Base-by-base conservation (phyloP, 2,888 invertebrate genomes). In the Xestia rhomboidea region DNA sequence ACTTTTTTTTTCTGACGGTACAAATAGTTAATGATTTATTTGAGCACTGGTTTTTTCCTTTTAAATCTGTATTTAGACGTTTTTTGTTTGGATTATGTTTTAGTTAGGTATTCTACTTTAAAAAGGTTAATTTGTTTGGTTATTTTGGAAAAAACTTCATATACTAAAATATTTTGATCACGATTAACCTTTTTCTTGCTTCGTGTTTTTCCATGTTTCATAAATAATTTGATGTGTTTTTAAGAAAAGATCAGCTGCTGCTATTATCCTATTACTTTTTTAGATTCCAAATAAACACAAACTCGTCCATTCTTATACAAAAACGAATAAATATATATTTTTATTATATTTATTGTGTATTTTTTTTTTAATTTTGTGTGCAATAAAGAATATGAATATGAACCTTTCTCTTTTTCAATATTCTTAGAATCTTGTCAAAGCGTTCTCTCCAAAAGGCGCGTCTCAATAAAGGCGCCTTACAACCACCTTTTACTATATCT, bases 1-100 rank as follows among this genome's bases (percentile, higher is more conserved):
- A 90, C 72, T 80, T 87, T 67, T 85, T 87, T 81, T 88, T 81
- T 88, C 82, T 75, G 82, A 68, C 41, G 1, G 41, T 70, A 76
- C 66, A 79, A 76, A 72, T 79, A 81, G 77, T 77, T 78, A 78
- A 79, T 82, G 80, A 84, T 82, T 87, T 77, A 79, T 78, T 83
- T 76, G 24, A 34, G 49, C 21, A 38, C 46, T 70, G 27, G 24
- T 68, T 79, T 83, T 72, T 77, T 69, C 2, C 18, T 73, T 78
- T 75, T 63, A n/a, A 41, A 10, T 60, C 27, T 64, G 44, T 71
- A 57, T 70, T 68, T 72, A 57, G 67, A 38, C 6, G 27, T 71
- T 73, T 75, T 64, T 79, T 70, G 10, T 72, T 74, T 27, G 10
- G 2, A 3, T 51, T 51, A 27, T 54, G 6, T 18, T 57, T 73